Conservation (phyloP, 2,113 vertebrate genomes). For the Axis porcinus region DNA sequence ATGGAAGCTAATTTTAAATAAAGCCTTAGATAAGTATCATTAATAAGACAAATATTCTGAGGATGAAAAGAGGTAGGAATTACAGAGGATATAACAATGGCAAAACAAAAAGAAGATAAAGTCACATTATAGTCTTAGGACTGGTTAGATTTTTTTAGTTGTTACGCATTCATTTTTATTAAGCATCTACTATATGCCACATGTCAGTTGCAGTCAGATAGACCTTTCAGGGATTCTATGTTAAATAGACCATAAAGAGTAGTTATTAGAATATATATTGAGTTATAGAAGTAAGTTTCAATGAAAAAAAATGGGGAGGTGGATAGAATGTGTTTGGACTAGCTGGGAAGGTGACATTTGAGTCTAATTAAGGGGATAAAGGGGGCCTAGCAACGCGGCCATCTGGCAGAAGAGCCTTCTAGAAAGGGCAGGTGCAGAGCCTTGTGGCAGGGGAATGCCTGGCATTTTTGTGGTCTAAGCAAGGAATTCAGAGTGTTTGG, state of each 20-base stretch:
- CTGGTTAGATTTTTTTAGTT: neutral
- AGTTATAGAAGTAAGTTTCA: neutral
- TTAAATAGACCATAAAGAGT: neutral
- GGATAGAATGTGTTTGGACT: neutral
- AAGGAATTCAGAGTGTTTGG: neutral
- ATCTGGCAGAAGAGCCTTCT: neutral
- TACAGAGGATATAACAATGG: neutral
- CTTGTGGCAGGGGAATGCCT: neutral
- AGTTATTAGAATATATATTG: neutral
- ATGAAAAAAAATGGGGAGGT: neutral
- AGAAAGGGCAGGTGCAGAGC: neutral
- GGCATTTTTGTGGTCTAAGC: neutral
- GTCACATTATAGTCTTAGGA: neutral
- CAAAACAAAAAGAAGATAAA: slow-evolving; percentile 12
- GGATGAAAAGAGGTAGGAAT: neutral
- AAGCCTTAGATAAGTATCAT: slow-evolving; percentile 15
- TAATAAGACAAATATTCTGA: neutral
- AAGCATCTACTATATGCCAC: neutral
- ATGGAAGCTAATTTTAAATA: slow-evolving; percentile 27
- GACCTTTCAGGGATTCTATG: neutral
- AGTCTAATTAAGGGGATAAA: neutral
- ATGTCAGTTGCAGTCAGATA: neutral
- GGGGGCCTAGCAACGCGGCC: neutral
- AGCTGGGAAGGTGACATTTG: neutral
- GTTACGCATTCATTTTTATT: slow-evolving; percentile 9